Percentiles rank a stretch among this genome's conserved stretches.
These are phyloP conservation scores for Oxyruncus cristatus DNA, from an alignment of 2,113 vertebrate species.

Conservation along the genomic window DNA sequence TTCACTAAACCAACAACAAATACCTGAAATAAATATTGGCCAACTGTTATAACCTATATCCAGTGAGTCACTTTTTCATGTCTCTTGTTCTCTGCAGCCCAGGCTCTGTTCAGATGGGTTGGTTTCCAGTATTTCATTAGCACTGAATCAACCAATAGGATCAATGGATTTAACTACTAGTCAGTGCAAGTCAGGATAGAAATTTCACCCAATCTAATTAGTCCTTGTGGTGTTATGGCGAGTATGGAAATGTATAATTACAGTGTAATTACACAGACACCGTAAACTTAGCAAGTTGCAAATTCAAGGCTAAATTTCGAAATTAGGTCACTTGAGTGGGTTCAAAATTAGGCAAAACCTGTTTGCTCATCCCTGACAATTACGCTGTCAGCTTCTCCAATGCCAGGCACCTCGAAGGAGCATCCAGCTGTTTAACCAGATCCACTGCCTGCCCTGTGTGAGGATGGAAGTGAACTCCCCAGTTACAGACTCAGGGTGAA, in stretches of 20 bases:
- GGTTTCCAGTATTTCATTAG: not conserved
- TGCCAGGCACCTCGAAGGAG: not conserved
- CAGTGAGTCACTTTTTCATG: not conserved
- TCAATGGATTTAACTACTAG: constrained; percentile 16
- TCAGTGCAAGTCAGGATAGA: constrained; percentile 23
- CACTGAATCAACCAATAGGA: not conserved
- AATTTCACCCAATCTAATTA: constrained; percentile 20
- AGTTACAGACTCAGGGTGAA: not conserved
- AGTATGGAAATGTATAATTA: constrained; percentile 53
- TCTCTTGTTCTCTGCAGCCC: not conserved
- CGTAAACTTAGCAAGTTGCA: not conserved
- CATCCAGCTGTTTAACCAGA: not conserved
- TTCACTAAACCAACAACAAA: not conserved
- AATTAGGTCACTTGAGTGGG: not conserved
- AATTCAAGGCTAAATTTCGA: constrained; percentile 61
- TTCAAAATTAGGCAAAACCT: constrained; percentile 49
- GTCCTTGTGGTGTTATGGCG: constrained; percentile 35
- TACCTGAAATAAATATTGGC: not conserved
- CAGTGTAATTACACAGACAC: constrained; percentile 26
- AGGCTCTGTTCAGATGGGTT: not conserved
- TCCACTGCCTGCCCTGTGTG: not conserved
- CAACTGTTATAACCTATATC: not conserved
- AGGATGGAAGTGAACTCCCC: not conserved
- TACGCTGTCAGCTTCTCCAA: not conserved
- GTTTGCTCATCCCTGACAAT: constrained; percentile 19